These are phyloP conservation scores for Oscheius sp. DNA, from an alignment of 2,888 invertebrate species.

Conservation along the genomic window DNA sequence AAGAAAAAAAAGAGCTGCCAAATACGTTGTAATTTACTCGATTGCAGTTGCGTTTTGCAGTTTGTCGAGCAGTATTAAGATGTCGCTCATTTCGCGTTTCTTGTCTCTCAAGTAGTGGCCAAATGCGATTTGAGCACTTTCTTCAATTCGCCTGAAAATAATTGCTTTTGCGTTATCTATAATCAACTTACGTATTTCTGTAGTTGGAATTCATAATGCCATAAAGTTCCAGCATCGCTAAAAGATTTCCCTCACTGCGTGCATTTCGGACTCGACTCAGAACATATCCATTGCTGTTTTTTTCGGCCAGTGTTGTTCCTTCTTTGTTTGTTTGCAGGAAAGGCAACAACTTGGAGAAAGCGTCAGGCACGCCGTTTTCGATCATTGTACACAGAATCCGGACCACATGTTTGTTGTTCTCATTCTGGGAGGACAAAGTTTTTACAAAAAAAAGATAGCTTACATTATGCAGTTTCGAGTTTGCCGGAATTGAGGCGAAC, in stretches of 20 bases:
- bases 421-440: background rate
- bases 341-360: background rate
- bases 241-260: slow-evolving; percentile 8
- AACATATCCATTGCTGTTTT: slow-evolving; percentile 14
- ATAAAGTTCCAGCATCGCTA: slow-evolving; percentile 25
- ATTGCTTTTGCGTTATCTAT: background rate
- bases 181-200: slow-evolving; percentile 5
- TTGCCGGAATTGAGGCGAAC: background rate
- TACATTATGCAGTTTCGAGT: slow-evolving; percentile 6
- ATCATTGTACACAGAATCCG: slow-evolving; percentile 11
- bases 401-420: slow-evolving; percentile 20
- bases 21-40: background rate
- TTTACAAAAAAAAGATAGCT: background rate
- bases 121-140: background rate
- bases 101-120: background rate
- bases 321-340: background rate
- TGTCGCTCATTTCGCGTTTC: background rate
- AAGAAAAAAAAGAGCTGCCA: background rate
- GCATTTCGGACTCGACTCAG: slow-evolving; percentile 3
- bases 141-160: slow-evolving; percentile 9
- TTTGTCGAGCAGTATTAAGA: background rate
- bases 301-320: slow-evolving; percentile 19
- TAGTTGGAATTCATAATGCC: slow-evolving; percentile 13
- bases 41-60: background rate
- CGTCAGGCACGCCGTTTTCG: slow-evolving; percentile 3